Evolutionary conservation across 2,113 vertebrate species (phyloP), one percentile per base, ranked within the genome.

Genomic region (Meles meles): DNA sequence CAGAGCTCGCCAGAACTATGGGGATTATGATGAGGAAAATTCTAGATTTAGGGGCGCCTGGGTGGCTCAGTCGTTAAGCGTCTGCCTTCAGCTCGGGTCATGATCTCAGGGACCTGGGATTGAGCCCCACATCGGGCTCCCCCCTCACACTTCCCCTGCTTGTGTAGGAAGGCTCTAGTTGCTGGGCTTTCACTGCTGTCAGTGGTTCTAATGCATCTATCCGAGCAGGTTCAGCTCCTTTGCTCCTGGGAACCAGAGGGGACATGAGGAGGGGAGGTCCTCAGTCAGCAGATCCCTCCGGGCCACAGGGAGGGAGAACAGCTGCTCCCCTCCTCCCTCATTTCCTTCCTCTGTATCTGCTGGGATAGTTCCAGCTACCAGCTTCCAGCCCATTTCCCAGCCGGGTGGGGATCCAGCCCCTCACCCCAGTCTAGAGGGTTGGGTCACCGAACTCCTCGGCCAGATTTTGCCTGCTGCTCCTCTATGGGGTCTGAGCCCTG

Each of bases 171-270:
- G 20, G 47, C 29, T 57, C 21, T 39, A 4, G 37, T 57, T 25
- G 11, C n/a, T 39, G 34, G 65, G 12, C 59, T 37, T 39, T 72
- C 79, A 27, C 7, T 15, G 63, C 20, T 39, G 3, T 37, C 44
- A 31, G 61, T 18, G 20, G 29, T 52, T 69, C 11, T 13, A 9
- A 8, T 7, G 7, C 1, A 37, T 39, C 37, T 1, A 1, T 3
- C 1, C 0, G 2, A 13, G 17, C 71, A 81, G 44, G 7, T 49
- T 71, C 57, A 11, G 21, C n/a, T 0, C 55, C 15, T 55, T 23
- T 21, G 27, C 17, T 44, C 9, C n/a, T 27, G 65, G 29, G 27
- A 18, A n/a, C 25, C 47, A 69, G 67, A 44, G 15, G 6, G 42
- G 42, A 11, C 31, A 29, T 17, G 20, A 18, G 5, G 52, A 4